Base-by-base conservation (phyloP, 2,888 invertebrate genomes). In the Axea sp. region DNA sequence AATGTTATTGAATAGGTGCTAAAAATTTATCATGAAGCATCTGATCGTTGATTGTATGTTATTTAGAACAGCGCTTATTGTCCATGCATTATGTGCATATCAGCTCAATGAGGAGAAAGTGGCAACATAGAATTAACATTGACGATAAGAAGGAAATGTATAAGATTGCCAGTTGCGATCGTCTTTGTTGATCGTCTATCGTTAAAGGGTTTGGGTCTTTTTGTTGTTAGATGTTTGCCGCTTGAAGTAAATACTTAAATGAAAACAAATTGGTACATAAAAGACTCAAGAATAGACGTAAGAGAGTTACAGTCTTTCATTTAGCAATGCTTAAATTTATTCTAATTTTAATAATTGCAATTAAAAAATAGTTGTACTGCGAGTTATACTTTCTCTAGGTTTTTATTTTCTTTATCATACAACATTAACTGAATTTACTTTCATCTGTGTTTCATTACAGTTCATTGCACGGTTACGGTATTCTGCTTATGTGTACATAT, bases 181-280 rank as follows among this genome's bases (percentile, higher is more conserved):
- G 55, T 47, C 55, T 55, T 45, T 14, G 15, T 2, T 11, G 31
- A 31, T 24, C 11, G 47, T 17, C 37, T 19, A 41, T 60, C 35
- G 39, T 60, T 47, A 47, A 37, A 17, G 22, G 14, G 28, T 17
- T 11, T 5, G 26, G 41, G 41, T 39, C 39, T 43, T 53, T 43
- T 26, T 43, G 43, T 64, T 24, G 39, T 51, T 30, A 15, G 45
- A 15, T 57, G 12, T 51, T 41, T 19, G 51, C 51, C 31, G 31
- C 33, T 45, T 28, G 22, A 19, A 51, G 22, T 47, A 47, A 71
- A 69, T 57, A 59, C 35, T 47, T 39, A 41, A 72, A 68, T 72
- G 59, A 73, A 60, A 67, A 47, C 67, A 53, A 71, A 76, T 76
- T 76, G 71, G 39, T 47, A 39, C 62, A 59, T 76, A 55, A 76